Evolutionary conservation across 2,888 invertebrate species (phyloP).

Genomic region (Tinea pellionella): DNA sequence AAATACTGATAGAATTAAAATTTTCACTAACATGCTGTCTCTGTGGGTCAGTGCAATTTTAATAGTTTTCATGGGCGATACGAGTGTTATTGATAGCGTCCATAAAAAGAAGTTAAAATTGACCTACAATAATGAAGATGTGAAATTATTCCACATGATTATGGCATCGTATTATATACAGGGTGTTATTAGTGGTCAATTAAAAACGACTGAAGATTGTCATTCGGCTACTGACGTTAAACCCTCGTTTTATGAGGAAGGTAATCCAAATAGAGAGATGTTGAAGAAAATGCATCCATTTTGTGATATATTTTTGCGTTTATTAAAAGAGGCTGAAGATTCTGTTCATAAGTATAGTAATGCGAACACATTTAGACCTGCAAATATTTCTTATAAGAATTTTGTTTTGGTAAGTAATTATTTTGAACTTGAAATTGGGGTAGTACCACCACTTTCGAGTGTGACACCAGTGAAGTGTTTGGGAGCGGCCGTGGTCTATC

Average conservation of each 20-base stretch:
- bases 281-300: constrained; percentile 57
- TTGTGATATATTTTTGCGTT: constrained; percentile 43
- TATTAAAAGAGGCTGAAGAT: constrained; percentile 42
- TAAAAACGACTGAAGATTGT: constrained; percentile 32
- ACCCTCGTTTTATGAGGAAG: constrained; percentile 26
- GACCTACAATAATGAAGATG: constrained; percentile 76
- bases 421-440: background rate
- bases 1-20: constrained; percentile 24
- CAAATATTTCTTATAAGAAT: constrained; percentile 54
- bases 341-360: constrained; percentile 54
- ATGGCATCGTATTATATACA: constrained; percentile 70
- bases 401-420: constrained; percentile 63
- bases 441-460: no score
- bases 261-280: constrained; percentile 24
- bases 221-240: constrained; percentile 32
- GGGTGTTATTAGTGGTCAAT: constrained; percentile 40
- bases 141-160: constrained; percentile 68
- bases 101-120: constrained; percentile 81
- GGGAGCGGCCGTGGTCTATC: no score
- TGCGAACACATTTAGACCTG: constrained; percentile 67
- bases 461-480: no score
- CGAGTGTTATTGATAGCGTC: constrained; percentile 85
- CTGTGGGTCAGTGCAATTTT: constrained; percentile 61
- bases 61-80: constrained; percentile 68
- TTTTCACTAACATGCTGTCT: constrained; percentile 25